Conservation (phyloP, 1,140 invertebrate species). For the Plutomurus gul region DNA sequence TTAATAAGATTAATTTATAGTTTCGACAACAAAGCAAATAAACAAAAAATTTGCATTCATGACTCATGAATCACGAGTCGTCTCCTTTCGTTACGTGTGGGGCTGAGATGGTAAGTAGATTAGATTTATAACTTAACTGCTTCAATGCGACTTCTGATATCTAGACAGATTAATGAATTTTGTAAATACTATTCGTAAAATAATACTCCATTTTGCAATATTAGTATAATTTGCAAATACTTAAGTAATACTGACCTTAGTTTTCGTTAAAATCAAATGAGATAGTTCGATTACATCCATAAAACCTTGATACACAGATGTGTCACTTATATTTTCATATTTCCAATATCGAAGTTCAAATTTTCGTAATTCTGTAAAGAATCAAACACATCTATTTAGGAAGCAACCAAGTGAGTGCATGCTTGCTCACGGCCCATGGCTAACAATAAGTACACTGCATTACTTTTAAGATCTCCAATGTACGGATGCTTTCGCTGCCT, state of each 20-base stretch:
- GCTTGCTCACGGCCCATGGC: no score
- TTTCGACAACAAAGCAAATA: no score
- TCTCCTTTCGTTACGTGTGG: not conserved
- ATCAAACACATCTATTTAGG: not conserved
- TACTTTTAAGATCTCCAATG: slow-evolving; percentile 41
- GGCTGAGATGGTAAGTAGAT: not conserved
- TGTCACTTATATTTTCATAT: slow-evolving; percentile 38
- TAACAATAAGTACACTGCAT: not conserved
- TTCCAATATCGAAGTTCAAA: slow-evolving; percentile 34
- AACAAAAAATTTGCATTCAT: not conserved
- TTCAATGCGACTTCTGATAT: not conserved
- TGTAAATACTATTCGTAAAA: not conserved
- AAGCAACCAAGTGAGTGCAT: no score
- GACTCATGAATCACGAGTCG: not conserved
- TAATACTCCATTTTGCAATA: not conserved
- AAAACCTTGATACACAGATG: slow-evolving; percentile 35
- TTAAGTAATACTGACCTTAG: not conserved
- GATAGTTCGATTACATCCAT: slow-evolving; percentile 30
- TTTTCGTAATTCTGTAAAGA: slow-evolving; percentile 32
- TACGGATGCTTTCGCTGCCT: slow-evolving; percentile 6
- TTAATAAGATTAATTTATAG: no score
- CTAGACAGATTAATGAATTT: not conserved
- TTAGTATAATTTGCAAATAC: not conserved
- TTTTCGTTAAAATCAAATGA: slow-evolving; percentile 23
- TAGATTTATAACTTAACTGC: not conserved